These are phyloP conservation scores for Verasper variegatus DNA, from an alignment of 2,113 vertebrate genomes.

Conservation along the genomic window DNA sequence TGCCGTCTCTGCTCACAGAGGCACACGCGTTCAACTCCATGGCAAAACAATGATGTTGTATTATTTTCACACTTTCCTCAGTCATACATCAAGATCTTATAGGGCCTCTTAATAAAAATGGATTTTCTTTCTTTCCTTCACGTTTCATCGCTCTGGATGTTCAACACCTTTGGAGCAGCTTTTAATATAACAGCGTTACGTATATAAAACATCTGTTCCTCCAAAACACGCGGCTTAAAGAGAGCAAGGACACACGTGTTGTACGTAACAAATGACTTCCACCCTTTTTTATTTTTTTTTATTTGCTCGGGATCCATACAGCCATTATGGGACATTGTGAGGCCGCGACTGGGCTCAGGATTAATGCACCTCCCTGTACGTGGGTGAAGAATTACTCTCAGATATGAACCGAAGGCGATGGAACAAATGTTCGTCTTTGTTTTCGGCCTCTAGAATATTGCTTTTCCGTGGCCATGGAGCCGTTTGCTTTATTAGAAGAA, in stretches of 20 bases:
- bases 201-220: no score
- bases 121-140: background rate
- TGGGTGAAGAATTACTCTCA: conserved; percentile 70
- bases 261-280: conserved; percentile 41
- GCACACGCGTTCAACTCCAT: background rate
- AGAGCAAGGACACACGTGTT: background rate
- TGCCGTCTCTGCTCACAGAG: background rate
- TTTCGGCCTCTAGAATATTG: conserved; percentile 63
- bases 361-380: conserved; percentile 26
- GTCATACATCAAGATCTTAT: conserved; percentile 40
- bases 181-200: no score
- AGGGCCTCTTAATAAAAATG: conserved; percentile 20
- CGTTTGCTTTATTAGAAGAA: conserved; percentile 39
- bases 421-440: conserved; percentile 32
- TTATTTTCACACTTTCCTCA: conserved; percentile 32
- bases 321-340: conserved; percentile 38
- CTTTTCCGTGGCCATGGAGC: conserved; percentile 36
- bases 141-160: background rate
- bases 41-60: conserved; percentile 9
- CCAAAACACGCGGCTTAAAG: background rate
- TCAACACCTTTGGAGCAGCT: background rate
- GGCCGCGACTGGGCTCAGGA: conserved; percentile 21
- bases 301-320: conserved; percentile 57
- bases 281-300: conserved; percentile 19
- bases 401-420: conserved; percentile 70